Evolutionary conservation across 2,888 invertebrate species (phyloP).

Genomic region (Oligia strigilis): DNA sequence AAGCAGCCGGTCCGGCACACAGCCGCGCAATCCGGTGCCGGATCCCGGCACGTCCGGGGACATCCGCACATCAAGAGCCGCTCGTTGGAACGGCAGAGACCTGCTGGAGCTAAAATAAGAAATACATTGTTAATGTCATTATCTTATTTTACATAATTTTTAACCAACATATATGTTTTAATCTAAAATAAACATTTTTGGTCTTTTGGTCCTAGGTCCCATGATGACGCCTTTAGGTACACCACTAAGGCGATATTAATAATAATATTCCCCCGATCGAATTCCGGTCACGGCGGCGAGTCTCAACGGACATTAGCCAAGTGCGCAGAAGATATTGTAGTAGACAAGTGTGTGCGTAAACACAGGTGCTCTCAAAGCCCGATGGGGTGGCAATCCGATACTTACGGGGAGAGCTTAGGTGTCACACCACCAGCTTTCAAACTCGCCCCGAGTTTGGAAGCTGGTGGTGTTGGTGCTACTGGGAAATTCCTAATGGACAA

Average conservation of each 20-base stretch:
- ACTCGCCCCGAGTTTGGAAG: too few species aligned
- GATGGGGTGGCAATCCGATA: background rate
- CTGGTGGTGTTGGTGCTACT: background rate
- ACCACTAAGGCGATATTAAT: background rate
- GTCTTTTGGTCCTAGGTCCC: background rate
- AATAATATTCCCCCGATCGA: background rate
- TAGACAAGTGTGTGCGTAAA: background rate
- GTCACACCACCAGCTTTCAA: background rate
- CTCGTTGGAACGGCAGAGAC: constrained; percentile 78
- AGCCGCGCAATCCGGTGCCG: constrained; percentile 76
- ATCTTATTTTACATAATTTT: background rate
- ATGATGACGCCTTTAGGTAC: background rate
- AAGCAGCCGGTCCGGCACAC: constrained; percentile 81
- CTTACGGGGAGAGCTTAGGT: background rate
- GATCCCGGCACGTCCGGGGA: constrained; percentile 78
- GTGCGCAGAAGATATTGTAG: background rate
- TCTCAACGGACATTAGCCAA: background rate
- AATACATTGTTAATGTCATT: background rate
- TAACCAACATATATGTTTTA: background rate
- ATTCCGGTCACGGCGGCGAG: background rate
- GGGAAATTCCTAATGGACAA: background rate
- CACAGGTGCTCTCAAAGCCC: background rate
- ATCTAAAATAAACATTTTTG: background rate
- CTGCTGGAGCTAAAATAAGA: constrained; percentile 78
- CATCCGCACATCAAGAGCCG: constrained; percentile 80